Conservation (phyloP, 2,797 vertebrate genomes). For the Pangasius krempfi region DNA sequence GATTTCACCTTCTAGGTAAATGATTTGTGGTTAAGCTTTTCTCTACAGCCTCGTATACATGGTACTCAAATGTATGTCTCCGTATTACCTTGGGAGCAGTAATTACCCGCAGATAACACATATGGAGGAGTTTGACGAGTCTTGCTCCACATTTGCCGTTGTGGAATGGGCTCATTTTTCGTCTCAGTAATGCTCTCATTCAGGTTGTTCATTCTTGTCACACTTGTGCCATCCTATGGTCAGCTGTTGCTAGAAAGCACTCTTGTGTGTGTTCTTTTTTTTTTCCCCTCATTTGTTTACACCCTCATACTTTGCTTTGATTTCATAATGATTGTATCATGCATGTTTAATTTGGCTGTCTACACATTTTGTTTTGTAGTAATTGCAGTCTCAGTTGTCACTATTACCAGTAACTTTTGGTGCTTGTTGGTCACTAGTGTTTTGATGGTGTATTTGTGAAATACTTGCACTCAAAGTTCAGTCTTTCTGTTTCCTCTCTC, state of each 20-base stretch:
- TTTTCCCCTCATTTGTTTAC: constrained; percentile 39
- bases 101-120: constrained; percentile 38
- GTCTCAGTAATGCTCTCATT: constrained; percentile 50
- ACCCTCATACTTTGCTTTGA: constrained; percentile 50
- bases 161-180: constrained; percentile 52
- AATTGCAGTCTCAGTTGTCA: not conserved
- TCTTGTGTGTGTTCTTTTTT: not conserved
- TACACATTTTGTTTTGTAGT: constrained; percentile 40
- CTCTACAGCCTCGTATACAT: constrained; percentile 24
- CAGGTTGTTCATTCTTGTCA: constrained; percentile 49
- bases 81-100: constrained; percentile 3
- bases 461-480: not conserved
- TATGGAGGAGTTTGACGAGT: constrained; percentile 60
- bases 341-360: constrained; percentile 49
- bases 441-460: not conserved
- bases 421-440: not conserved
- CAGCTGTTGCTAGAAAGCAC: constrained; percentile 55
- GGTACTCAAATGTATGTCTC: not conserved
- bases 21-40: constrained; percentile 20
- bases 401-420: constrained; percentile 12
- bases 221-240: constrained; percentile 47
- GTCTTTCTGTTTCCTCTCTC: not conserved
- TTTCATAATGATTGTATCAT: constrained; percentile 44
- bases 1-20: constrained; percentile 22
- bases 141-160: constrained; percentile 52